Conservation (phyloP, 2,797 vertebrate species). For the Hyperoplus lanceolatus region DNA sequence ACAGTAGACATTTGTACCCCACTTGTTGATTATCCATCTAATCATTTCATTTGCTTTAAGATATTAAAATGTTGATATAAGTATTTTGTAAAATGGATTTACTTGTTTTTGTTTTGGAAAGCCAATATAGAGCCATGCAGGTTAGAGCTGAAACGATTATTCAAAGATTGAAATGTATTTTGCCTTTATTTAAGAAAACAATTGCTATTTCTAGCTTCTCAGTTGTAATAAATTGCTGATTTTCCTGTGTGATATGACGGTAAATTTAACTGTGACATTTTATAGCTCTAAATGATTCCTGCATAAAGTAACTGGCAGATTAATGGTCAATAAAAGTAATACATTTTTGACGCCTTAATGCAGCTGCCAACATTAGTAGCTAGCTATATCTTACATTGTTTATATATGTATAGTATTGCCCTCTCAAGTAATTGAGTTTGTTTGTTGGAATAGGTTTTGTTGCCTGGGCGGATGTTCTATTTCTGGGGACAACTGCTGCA, state of each 20-base stretch:
- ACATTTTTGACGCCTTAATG: neutral
- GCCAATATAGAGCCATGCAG: neutral
- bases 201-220: neutral
- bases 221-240: neutral
- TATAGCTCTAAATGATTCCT: neutral
- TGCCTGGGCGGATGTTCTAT: slow-evolving; percentile 25
- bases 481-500: slow-evolving; percentile 24
- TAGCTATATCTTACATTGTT: slow-evolving; percentile 3
- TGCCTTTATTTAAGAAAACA: neutral
- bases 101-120: neutral
- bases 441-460: slow-evolving; percentile 20
- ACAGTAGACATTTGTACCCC: slow-evolving; percentile 14
- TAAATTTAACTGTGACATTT: neutral
- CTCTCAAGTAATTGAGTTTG: slow-evolving; percentile 10
- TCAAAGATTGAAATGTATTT: neutral
- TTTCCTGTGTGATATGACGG: slow-evolving; percentile 4
- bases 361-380: neutral
- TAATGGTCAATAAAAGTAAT: neutral
- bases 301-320: neutral
- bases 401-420: neutral
- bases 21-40: slow-evolving; percentile 35
- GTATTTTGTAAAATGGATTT: neutral
- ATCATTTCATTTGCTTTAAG: neutral
- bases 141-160: neutral
- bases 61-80: neutral